phyloP scores from a whole-genome alignment of 2,888 invertebrate species.

The Eupithecia tripunctaria region DNA sequence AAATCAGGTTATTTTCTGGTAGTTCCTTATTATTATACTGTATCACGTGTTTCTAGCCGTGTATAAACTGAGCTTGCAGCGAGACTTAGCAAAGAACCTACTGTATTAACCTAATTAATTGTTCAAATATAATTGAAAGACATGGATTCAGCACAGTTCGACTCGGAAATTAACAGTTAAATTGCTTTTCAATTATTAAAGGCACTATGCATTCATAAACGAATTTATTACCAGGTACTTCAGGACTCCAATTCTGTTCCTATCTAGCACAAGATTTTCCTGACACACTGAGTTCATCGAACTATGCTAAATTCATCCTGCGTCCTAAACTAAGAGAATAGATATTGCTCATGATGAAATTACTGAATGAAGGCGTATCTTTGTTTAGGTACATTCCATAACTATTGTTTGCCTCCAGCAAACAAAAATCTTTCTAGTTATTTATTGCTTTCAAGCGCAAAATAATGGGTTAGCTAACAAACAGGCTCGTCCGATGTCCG shows the following conservation, averaged over 20 bases:
- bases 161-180: constrained; percentile 12
- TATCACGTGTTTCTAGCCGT: not conserved
- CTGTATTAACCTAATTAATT: not conserved
- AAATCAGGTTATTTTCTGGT: not conserved
- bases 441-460: not conserved
- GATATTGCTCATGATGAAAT: not conserved
- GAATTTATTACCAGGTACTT: constrained; percentile 1
- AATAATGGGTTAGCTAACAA: not conserved
- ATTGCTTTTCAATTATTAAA: constrained; percentile 27
- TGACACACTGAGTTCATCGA: not conserved
- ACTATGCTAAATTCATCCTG: constrained; percentile 26
- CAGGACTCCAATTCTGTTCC: not conserved
- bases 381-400: not conserved
- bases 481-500: not conserved
- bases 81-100: not conserved
- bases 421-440: not conserved
- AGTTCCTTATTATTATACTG: not conserved
- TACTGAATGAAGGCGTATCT: constrained; percentile 20
- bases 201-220: constrained; percentile 26
- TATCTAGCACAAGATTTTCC: not conserved
- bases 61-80: constrained; percentile 5
- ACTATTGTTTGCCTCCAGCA: not conserved
- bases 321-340: not conserved
- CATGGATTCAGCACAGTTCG: constrained; percentile 22
- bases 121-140: constrained; percentile 2